Conservation (phyloP, 2,888 invertebrate species). For the Orchestes rusci region DNA sequence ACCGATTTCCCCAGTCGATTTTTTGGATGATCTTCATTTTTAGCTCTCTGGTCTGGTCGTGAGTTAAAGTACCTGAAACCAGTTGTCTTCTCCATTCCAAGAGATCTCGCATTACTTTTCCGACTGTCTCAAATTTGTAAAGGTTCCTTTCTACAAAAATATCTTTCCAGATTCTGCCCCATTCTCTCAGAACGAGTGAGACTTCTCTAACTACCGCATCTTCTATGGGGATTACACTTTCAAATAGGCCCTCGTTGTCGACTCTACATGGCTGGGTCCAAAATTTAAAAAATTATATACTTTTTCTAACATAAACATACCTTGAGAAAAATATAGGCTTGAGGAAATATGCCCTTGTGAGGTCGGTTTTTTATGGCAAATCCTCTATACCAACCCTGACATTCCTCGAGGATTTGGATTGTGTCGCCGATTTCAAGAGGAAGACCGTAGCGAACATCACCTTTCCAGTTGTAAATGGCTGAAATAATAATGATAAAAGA, state of each 20-base stretch:
- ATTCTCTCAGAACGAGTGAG: conserved; percentile 84
- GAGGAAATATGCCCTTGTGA: conserved; percentile 70
- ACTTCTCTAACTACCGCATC: conserved; percentile 90
- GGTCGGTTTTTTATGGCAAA: conserved; percentile 68
- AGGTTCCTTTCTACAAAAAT: conserved; percentile 80
- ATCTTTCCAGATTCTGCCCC: conserved; percentile 89
- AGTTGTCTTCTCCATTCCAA: conserved; percentile 79
- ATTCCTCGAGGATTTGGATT: conserved; percentile 87
- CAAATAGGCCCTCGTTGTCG: conserved; percentile 73
- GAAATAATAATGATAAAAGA: conserved; percentile 44
- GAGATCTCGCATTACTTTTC: conserved; percentile 85
- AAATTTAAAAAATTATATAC: background rate
- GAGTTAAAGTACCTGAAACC: conserved; percentile 81
- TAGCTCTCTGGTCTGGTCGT: conserved; percentile 82
- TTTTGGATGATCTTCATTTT: conserved; percentile 82
- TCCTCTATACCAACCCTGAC: conserved; percentile 84
- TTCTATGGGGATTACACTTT: conserved; percentile 65
- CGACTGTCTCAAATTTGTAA: conserved; percentile 77
- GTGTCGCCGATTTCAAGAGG: conserved; percentile 88
- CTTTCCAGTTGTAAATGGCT: conserved; percentile 90
- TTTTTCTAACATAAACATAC: too few species aligned
- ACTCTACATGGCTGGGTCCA: conserved; percentile 54
- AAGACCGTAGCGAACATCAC: conserved; percentile 71
- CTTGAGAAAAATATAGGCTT: conserved; percentile 71
- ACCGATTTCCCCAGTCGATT: conserved; percentile 96